Evolutionary conservation across 2,888 invertebrate species (phyloP).

Genomic region (Endotricha flammealis): DNA sequence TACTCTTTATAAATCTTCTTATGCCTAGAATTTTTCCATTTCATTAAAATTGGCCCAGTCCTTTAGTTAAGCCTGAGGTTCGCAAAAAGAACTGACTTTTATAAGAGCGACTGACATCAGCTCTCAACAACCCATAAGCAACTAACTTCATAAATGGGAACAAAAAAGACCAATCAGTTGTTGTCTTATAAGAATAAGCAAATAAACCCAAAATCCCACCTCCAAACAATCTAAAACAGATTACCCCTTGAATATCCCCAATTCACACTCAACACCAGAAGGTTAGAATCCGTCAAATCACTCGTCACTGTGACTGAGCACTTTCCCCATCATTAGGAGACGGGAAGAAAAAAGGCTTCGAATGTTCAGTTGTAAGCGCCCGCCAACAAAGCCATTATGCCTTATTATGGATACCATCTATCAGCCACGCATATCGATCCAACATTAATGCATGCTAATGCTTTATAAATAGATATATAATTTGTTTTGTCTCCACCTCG

Average conservation of each 20-base stretch:
- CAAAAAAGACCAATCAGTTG: too few relatives aligned
- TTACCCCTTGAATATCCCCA: conserved; percentile 55
- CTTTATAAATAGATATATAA: conserved; percentile 77
- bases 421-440: conserved; percentile 73
- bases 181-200: conserved; percentile 22
- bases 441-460: conserved; percentile 76
- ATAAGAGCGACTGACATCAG: too few relatives aligned
- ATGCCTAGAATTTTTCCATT: too few relatives aligned
- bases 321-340: conserved; percentile 67
- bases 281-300: conserved; percentile 55
- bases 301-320: conserved; percentile 61
- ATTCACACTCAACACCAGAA: conserved; percentile 64
- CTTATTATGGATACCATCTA: conserved; percentile 74
- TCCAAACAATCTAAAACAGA: conserved; percentile 55
- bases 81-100: too few relatives aligned
- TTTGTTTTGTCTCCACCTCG: conserved; percentile 76
- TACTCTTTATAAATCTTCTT: too few relatives aligned
- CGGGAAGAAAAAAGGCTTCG: conserved; percentile 62
- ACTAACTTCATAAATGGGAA: too few relatives aligned
- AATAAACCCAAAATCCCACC: conserved; percentile 29
- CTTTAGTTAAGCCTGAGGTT: too few relatives aligned
- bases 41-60: too few relatives aligned
- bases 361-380: conserved; percentile 62
- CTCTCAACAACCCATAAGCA: too few relatives aligned
- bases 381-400: conserved; percentile 75